Conservation (phyloP, 2,888 invertebrate genomes). For the Drosophila longiperda region DNA sequence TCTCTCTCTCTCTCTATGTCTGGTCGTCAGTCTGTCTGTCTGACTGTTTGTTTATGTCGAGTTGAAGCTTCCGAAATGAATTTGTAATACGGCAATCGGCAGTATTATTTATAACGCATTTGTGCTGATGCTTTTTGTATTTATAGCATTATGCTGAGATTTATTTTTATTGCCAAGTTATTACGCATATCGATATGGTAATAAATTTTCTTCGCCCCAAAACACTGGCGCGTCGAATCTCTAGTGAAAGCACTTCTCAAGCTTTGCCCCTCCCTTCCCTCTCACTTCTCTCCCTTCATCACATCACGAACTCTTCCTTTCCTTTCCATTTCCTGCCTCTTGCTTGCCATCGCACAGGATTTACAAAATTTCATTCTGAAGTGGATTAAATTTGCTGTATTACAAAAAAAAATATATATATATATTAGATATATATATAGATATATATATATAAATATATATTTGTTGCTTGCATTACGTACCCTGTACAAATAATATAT, state of each 20-base stretch:
- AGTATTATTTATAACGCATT: constrained; percentile 78
- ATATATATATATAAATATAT: constrained; percentile 11
- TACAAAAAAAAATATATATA: constrained; percentile 19
- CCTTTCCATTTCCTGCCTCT: not conserved
- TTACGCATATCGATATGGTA: constrained; percentile 80
- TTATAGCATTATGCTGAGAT: constrained; percentile 76
- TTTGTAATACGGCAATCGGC: constrained; percentile 71
- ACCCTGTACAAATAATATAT: constrained; percentile 6
- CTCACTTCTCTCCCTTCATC: not conserved
- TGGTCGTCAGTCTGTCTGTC: not conserved
- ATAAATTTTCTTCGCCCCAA: constrained; percentile 68
- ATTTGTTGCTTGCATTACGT: constrained; percentile 47
- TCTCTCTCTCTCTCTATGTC: constrained; percentile 5
- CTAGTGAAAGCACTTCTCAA: constrained; percentile 60
- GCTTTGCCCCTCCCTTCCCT: constrained; percentile 6
- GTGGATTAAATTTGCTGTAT: constrained; percentile 73
- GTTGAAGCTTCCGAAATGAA: constrained; percentile 65
- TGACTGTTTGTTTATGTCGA: constrained; percentile 44
- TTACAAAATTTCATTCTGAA: constrained; percentile 44
- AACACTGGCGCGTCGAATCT: constrained; percentile 57
- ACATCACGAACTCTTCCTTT: not conserved
- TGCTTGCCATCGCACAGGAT: constrained; percentile 12
- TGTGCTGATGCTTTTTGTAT: constrained; percentile 76
- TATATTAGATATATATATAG: constrained; percentile 14
- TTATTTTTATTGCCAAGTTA: constrained; percentile 81